Evolutionary conservation across 2,888 invertebrate species (phyloP), one percentile per base, ranked within the genome.

Genomic region (Euzetes globulus): DNA sequence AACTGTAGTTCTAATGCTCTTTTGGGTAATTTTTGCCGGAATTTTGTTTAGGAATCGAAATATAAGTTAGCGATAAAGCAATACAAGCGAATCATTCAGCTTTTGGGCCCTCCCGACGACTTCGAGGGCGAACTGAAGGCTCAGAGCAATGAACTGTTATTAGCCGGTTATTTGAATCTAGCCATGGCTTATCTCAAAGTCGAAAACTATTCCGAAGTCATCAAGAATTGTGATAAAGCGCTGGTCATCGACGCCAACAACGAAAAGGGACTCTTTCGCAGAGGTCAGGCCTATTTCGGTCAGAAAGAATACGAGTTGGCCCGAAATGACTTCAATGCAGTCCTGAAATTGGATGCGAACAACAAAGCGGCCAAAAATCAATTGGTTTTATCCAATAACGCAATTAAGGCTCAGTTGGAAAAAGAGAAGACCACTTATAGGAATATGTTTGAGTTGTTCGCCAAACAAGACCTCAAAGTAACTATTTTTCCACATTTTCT

Each of bases 371-470:
- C 94, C 0, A 86, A 87, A 47, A 88, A 89, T 81, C 91, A 93
- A 82, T 84, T 92, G 2, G 76, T 80, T 50, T 81, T 88, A 72
- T 93, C 93, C 83, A 87, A 88, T 77, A 86, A 88, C 76, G 86
- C 88, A 76, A 85, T 94, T 22, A 90, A 89, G 82, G 88, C 90
- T 78, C 89, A 91, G 80, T 86, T 89, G 78, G 87, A 88, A 74
- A 88, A 88, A 76, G 94, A 96, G 83, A 94, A 91, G 85, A 88
- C 90, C 81, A 86, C 93, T 47, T 98, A 94, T 83, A 90, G 90
- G 17, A 94, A 93, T 83, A 95, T 98, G 93, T 98, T 98, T 84
- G 90, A 92, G 79, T 94, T 93, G 84, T 91, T 94, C 84, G 82
- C 83, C n/a, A 80, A 80, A 76, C 76, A 77, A 37, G 80, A 80